Evolutionary conservation across 2,888 invertebrate genomes (phyloP).

Genomic region (Phortica magna): DNA sequence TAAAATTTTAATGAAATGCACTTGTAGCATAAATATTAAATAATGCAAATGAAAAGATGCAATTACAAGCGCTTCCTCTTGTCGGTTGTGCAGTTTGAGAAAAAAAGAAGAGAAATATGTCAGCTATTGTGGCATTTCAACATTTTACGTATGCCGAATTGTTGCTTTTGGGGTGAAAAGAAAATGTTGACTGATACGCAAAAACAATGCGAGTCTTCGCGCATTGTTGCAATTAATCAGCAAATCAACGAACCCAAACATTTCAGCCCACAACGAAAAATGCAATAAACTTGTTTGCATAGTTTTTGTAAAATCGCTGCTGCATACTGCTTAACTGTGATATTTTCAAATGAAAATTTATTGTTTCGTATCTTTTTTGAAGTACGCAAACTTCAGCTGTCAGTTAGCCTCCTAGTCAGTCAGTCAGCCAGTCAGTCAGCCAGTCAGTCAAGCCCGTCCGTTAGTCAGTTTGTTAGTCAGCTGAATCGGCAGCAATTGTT

Average conservation of each 20-base stretch:
- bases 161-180: not conserved
- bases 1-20: not conserved
- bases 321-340: too few species aligned
- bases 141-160: not conserved
- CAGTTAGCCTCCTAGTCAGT: conserved; percentile 18
- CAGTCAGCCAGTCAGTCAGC: not conserved
- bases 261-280: not conserved
- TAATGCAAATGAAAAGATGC: conserved; percentile 3
- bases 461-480: not conserved
- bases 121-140: conserved; percentile 1
- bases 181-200: conserved; percentile 1
- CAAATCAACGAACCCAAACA: conserved; percentile 28
- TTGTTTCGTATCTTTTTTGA: conserved; percentile 12
- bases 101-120: not conserved
- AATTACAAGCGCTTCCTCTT: conserved; percentile 10
- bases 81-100: not conserved
- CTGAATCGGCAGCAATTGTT: not conserved
- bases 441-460: conserved; percentile 5
- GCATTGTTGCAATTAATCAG: conserved; percentile 28
- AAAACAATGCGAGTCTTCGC: conserved; percentile 2
- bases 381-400: not conserved
- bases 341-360: conserved; percentile 20
- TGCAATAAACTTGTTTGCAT: not conserved
- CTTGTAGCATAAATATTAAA: conserved; percentile 4
- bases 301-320: too few species aligned